phyloP scores from a whole-genome alignment of 2,113 vertebrate genomes.

The Hippocampus mohnikei region DNA sequence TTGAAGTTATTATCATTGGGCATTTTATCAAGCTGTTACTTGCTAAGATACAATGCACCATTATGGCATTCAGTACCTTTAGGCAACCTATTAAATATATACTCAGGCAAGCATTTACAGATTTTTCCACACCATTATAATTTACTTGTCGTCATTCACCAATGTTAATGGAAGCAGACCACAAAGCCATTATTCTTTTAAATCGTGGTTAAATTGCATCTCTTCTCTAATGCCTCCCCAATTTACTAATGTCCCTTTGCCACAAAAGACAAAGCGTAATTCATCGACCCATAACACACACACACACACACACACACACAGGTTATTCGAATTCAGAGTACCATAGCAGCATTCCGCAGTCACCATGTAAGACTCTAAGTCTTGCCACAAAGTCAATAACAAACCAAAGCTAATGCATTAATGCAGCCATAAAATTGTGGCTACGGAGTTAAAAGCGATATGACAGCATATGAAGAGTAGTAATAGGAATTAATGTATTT shows the following conservation, averaged over 20 bases:
- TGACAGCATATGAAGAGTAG: not conserved
- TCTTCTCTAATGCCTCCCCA: conserved; percentile 58
- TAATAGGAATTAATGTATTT: not conserved
- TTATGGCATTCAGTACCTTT: conserved; percentile 31
- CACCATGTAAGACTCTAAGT: conserved; percentile 57
- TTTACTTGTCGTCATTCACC: conserved; percentile 29
- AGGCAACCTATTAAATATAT: conserved; percentile 36
- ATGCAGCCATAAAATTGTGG: not conserved
- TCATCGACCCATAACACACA: conserved; percentile 42
- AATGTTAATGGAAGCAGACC: conserved; percentile 59
- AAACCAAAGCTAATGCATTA: conserved; percentile 54
- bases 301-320: not conserved
- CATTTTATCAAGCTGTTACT: not conserved
- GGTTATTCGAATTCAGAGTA: conserved; percentile 54
- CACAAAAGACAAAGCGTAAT: conserved; percentile 51
- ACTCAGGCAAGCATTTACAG: conserved; percentile 6
- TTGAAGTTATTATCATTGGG: not conserved
- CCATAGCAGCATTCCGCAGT: conserved; percentile 48
- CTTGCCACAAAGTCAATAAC: conserved; percentile 49
- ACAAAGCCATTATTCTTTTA: conserved; percentile 42
- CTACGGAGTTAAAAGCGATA: not conserved
- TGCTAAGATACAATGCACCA: not conserved
- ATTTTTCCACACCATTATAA: conserved; percentile 39
- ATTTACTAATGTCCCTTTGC: conserved; percentile 62
- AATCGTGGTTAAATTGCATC: conserved; percentile 44